Base-by-base conservation (phyloP, 2,113 vertebrate genomes). In the Nothocercus julius region DNA sequence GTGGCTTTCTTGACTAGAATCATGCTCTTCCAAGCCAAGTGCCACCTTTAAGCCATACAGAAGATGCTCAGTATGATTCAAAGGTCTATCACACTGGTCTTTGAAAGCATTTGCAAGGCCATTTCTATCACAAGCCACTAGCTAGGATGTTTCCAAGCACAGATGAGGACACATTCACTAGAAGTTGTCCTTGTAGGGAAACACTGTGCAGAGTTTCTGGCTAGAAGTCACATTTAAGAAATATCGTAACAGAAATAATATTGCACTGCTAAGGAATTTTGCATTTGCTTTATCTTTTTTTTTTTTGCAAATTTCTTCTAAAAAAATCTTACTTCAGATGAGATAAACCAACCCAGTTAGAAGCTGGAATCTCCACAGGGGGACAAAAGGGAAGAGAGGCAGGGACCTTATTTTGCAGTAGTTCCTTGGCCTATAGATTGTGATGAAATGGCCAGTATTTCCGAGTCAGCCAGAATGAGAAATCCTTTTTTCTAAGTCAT, bases 181-280 rank as follows among this genome's bases (percentile, higher is more conserved):
- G 15, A 0, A 0, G 63, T 9, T n/a, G 53, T 32, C 7, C 25
- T 28, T 40, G 13, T 1, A 11, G 49, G 30, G 12, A 38, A 32
- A 20, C 7, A 56, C 61, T 15, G 17, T 21, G 16, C 2, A 4
- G 38, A 0, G 4, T 28, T 21, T 25, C 66, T 10, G 66, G 8
- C 67, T 21, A 36, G 24, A 42, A 59, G 44, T 51, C 25, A 22
- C 34, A 13, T 44, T 56, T 49, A 79, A 40, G 51, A 40, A 74
- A 74, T 19, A 47, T 12, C 49, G 36, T 36, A 36, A 36, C 36
- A 36, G 36, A 36, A 36, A 36, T 36, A 74, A 38, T 32, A 16
- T 0, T 0, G 6, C 6, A 14, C 47, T 69, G 38, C 38, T 24
- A 14, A 30, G n/a, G 19, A 58, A n/a, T 1, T 32, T 2, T 13